These are phyloP conservation scores for Anoplopoma fimbria DNA, from an alignment of 2,113 vertebrate species.

Conservation along the genomic window DNA sequence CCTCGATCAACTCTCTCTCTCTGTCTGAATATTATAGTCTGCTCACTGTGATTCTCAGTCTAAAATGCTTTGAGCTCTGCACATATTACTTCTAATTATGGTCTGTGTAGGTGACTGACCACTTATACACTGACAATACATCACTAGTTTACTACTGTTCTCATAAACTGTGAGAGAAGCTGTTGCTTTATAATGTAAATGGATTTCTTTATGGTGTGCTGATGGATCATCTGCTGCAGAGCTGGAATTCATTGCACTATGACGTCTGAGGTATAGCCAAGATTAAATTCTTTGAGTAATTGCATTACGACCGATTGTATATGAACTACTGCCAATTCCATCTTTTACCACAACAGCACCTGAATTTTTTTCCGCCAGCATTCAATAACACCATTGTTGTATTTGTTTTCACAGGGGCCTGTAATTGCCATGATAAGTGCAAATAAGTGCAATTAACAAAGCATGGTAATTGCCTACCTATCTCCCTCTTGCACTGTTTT, in stretches of 20 bases:
- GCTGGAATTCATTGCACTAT: slow-evolving; percentile 54
- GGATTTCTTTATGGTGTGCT: slow-evolving; percentile 60
- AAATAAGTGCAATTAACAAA: slow-evolving; percentile 81
- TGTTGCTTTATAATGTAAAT: slow-evolving; percentile 69
- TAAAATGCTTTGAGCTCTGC: slow-evolving; percentile 17
- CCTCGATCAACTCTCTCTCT: background rate
- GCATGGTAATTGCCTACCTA: slow-evolving; percentile 66
- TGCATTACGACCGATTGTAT: slow-evolving; percentile 39
- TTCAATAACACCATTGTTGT: slow-evolving; percentile 55
- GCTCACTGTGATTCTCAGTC: slow-evolving; percentile 33
- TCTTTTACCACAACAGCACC: slow-evolving; percentile 24
- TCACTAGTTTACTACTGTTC: slow-evolving; percentile 68
- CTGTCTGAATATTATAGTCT: background rate
- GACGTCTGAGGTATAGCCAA: slow-evolving; percentile 57
- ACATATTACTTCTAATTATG: slow-evolving; percentile 51
- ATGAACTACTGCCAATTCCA: slow-evolving; percentile 47
- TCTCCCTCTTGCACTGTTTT: background rate
- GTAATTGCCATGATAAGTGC: slow-evolving; percentile 70
- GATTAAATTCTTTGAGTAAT: slow-evolving; percentile 71
- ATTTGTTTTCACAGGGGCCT: slow-evolving; percentile 58
- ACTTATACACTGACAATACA: slow-evolving; percentile 55
- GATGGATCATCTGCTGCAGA: slow-evolving; percentile 66
- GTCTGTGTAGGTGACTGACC: slow-evolving; percentile 50
- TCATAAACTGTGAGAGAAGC: slow-evolving; percentile 62
- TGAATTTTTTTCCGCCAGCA: slow-evolving; percentile 22